These are phyloP conservation scores for Lonchura striata DNA, from an alignment of 2,113 vertebrate species.

Conservation along the genomic window DNA sequence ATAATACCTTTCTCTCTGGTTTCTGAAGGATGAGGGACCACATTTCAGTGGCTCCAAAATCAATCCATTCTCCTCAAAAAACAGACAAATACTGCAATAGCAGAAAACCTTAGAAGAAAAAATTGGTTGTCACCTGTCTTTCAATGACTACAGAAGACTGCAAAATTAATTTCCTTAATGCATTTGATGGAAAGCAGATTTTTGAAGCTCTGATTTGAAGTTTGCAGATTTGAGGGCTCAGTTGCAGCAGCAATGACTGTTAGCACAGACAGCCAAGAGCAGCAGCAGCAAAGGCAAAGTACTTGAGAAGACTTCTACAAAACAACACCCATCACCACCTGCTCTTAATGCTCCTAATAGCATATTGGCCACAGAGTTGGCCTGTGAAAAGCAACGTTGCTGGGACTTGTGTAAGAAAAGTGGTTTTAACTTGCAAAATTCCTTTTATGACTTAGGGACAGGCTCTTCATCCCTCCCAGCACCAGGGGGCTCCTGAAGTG, in stretches of 20 bases:
- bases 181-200: not conserved
- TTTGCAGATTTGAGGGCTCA: not conserved
- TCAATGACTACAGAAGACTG: not conserved
- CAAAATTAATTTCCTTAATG: not conserved
- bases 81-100: not conserved
- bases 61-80: not conserved
- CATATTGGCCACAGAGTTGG: not conserved
- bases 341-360: not conserved
- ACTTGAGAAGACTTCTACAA: not conserved
- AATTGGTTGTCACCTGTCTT: not conserved
- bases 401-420: not conserved
- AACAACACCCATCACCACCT: not conserved
- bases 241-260: not conserved
- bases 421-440: not conserved
- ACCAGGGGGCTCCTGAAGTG: conserved; percentile 47
- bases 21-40: not conserved
- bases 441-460: not conserved
- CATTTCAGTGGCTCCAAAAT: not conserved
- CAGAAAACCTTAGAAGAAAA: not conserved
- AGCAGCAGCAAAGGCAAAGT: not conserved
- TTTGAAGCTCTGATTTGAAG: not conserved
- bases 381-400: not conserved
- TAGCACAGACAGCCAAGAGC: not conserved
- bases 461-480: conserved; percentile 18
- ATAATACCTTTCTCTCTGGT: not conserved